These are phyloP conservation scores for Micromys minutus DNA, from an alignment of 2,113 vertebrate species.

Conservation along the genomic window DNA sequence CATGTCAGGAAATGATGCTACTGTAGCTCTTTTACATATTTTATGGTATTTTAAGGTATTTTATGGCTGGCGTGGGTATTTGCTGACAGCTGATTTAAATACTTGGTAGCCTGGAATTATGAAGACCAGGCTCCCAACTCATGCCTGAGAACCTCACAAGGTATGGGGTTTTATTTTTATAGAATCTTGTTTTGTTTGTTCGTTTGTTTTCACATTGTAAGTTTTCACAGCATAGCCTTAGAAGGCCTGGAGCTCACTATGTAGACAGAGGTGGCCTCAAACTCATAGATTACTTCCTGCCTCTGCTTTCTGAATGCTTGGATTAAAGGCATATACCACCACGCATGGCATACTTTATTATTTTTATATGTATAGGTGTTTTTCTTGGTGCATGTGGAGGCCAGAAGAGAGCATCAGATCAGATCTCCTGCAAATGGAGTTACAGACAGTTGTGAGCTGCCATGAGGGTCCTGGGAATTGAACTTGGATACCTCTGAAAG, in stretches of 20 bases:
- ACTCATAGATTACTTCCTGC: neutral
- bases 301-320: neutral
- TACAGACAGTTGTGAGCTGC: neutral
- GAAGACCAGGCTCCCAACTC: neutral
- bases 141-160: neutral
- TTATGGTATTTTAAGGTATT: neutral
- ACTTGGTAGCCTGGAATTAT: conserved; percentile 27
- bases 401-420: neutral
- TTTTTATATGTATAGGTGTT: neutral
- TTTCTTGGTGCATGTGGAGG: neutral
- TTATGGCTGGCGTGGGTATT: neutral
- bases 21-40: neutral
- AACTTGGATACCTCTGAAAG: neutral
- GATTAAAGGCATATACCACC: neutral
- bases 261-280: neutral
- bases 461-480: neutral
- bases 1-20: neutral
- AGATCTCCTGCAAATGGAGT: neutral
- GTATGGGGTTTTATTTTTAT: neutral
- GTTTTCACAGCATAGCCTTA: neutral
- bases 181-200: neutral
- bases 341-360: neutral
- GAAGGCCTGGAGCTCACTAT: neutral
- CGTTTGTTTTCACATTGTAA: neutral
- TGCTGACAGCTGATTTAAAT: neutral